Base-by-base conservation (phyloP, 1,140 invertebrate genomes). In the Caenorhabditis remanei region DNA sequence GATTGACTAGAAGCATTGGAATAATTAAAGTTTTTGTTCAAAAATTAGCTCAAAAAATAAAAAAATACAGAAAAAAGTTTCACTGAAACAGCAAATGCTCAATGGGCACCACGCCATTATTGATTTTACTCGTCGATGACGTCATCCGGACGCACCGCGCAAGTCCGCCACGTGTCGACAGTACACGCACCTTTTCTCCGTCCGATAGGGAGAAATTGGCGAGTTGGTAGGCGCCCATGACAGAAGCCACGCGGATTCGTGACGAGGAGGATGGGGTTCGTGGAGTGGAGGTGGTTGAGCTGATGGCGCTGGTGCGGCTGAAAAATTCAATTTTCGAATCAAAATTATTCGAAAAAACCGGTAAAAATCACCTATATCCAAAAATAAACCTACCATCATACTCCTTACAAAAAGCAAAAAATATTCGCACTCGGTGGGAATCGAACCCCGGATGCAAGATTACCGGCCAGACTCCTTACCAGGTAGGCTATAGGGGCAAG, bases 171-270 rank as follows among this genome's bases (percentile, higher is more conserved):
- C 71, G 71, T 9, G 71, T 79, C 40, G 71, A 79, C 46, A 79
- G 46, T 19, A 79, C 46, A 9, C 71, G 16, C 43, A 79, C 71
- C 24, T 79, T 79, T 79, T 79, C 71, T 79, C 71, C 71, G 21
- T 79, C 71, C 21, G 40, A 24, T 4, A 79, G 71, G 71, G 71
- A 79, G 71, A 79, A 79, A 79, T 79, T 79, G 46, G 71, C 71
- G 14, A 79, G 43, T 50, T 41, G 21, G n/a, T 19, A 79, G 19
- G 16, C 43, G n/a, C 71, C 71, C 71, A 79, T 79, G 3, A 79
- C 46, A 13, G 71, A 79, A 2, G 71, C 71, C 13, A 79, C 9
- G 24, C 71, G 71, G 46, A 79, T 79, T 4, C 71, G 43, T 5
- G 67, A 19, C 21, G 46, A n/a, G n/a, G n/a, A n/a, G n/a, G n/a